A percentile compares a stretch with the other conserved stretches of the same genome.
Conservation (phyloP, 2,797 vertebrate species). For the Echiichthys vipera region DNA sequence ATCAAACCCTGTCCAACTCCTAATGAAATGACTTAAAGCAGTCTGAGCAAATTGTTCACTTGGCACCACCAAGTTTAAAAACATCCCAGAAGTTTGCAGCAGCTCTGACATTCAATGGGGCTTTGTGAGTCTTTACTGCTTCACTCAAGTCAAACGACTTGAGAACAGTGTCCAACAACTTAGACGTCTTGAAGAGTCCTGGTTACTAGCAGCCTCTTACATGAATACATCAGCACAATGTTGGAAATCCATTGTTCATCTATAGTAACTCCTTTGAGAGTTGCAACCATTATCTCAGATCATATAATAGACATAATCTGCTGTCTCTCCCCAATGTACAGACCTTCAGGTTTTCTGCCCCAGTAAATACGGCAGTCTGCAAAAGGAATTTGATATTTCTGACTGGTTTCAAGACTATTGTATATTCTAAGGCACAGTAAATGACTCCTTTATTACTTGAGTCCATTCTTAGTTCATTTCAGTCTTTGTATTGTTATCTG, state of each 20-base stretch:
- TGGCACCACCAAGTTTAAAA: slow-evolving; percentile 35
- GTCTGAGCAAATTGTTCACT: slow-evolving; percentile 38
- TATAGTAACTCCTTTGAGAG: too few species aligned
- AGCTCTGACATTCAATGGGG: slow-evolving; percentile 24
- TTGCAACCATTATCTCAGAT: slow-evolving; percentile 4
- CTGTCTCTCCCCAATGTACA: not conserved
- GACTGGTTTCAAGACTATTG: not conserved
- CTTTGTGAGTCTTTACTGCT: slow-evolving; percentile 20
- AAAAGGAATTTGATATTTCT: not conserved
- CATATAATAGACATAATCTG: not conserved
- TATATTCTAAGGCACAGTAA: not conserved
- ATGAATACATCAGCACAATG: not conserved
- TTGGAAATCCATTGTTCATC: too few species aligned
- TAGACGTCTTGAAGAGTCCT: not conserved
- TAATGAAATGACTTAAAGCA: slow-evolving; percentile 54
- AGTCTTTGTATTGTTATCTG: not conserved
- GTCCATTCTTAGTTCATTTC: not conserved
- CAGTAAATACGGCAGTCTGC: not conserved
- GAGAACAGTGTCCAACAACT: not conserved
- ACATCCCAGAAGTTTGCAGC: slow-evolving; percentile 40
- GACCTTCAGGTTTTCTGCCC: not conserved
- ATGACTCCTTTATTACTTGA: not conserved
- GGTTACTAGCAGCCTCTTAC: slow-evolving; percentile 4
- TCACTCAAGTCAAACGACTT: slow-evolving; percentile 11
- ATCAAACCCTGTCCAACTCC: slow-evolving; percentile 48